These are phyloP conservation scores for Caenorhabditis zanzibari DNA, from an alignment of 2,888 invertebrate species.

Conservation along the genomic window DNA sequence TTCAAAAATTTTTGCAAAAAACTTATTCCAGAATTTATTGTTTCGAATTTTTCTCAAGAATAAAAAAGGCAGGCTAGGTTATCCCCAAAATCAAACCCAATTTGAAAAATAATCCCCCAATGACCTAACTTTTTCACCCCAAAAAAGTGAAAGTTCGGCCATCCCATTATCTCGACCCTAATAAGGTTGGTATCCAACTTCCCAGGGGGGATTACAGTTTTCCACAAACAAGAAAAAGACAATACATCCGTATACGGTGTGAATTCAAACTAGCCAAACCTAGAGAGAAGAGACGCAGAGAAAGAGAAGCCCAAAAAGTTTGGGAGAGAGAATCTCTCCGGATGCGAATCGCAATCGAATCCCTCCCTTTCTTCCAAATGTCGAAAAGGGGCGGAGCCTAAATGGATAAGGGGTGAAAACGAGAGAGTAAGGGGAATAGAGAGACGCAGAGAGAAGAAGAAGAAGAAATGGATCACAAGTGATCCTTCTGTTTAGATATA, in stretches of 20 bases:
- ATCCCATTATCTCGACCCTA: constrained; percentile 10
- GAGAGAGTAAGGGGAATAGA: background rate
- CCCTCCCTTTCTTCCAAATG: constrained; percentile 9
- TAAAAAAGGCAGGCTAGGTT: no score
- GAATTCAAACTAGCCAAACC: no score
- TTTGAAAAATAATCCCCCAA: background rate
- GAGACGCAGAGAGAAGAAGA: constrained; percentile 6
- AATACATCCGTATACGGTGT: constrained; percentile 10
- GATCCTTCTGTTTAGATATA: background rate
- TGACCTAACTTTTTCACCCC: background rate
- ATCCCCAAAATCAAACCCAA: no score
- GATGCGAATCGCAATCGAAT: background rate
- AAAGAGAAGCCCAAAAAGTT: no score
- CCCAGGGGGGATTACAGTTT: background rate
- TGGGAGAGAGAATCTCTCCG: background rate
- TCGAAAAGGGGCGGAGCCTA: constrained; percentile 33
- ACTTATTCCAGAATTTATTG: no score
- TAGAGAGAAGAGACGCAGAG: background rate
- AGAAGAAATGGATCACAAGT: constrained; percentile 5
- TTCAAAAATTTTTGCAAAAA: no score
- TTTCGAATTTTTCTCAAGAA: no score
- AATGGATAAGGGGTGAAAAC: background rate
- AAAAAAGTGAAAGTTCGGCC: background rate
- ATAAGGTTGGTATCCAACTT: constrained; percentile 8
- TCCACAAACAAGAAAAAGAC: background rate